Conservation (phyloP, 2,888 invertebrate species). For the Thymelicus acteon region DNA sequence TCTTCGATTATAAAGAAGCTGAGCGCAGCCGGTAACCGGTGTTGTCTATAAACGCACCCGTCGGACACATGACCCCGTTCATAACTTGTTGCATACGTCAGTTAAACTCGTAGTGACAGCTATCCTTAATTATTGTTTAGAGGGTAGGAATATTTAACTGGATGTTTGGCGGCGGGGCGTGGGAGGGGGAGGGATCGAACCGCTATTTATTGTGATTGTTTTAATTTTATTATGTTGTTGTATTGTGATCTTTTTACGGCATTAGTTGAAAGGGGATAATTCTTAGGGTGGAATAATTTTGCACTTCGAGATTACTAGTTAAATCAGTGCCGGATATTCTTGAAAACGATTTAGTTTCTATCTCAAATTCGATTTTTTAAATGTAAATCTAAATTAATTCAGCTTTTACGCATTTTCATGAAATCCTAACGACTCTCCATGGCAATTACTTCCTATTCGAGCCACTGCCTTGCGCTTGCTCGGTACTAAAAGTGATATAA, state of each 20-base stretch:
- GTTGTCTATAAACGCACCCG: constrained; percentile 3
- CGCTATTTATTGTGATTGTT: constrained; percentile 10
- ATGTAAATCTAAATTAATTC: no score
- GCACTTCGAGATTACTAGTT: neutral
- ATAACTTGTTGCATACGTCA: neutral
- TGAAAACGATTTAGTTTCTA: no score
- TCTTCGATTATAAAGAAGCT: neutral
- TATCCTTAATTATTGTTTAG: neutral
- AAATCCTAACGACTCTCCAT: no score
- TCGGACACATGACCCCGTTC: neutral
- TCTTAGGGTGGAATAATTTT: neutral
- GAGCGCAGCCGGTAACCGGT: constrained; percentile 1
- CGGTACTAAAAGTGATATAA: no score
- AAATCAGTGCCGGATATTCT: no score
- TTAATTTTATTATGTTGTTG: constrained; percentile 10
- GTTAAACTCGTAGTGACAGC: neutral
- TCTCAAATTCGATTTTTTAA: no score
- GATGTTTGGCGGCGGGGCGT: neutral
- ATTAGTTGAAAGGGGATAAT: neutral
- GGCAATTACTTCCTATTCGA: no score
- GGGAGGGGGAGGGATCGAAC: neutral
- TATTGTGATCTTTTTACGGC: neutral
- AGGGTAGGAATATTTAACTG: constrained; percentile 2
- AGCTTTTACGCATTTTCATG: no score
- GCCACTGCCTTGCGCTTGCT: no score